Evolutionary conservation across 2,797 vertebrate species (phyloP).

Genomic region (Pseudomugil tenellus): DNA sequence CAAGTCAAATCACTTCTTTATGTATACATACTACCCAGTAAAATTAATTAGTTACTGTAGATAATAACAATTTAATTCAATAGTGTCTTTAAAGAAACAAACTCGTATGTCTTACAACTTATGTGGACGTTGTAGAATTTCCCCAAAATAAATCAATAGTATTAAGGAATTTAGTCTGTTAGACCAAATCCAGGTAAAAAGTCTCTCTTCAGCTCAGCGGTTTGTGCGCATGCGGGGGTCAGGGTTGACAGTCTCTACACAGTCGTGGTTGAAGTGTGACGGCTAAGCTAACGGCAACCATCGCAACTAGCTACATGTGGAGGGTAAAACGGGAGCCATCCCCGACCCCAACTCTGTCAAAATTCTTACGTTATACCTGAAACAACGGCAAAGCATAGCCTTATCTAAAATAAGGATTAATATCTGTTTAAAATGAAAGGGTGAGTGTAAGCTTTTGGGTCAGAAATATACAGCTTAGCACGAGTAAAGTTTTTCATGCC

Average conservation of each 20-base stretch:
- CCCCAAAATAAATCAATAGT: background rate
- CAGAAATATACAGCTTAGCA: slow-evolving; percentile 66
- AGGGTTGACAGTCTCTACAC: slow-evolving; percentile 77
- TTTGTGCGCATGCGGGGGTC: slow-evolving; percentile 77
- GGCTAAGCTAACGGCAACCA: slow-evolving; percentile 79
- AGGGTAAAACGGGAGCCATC: slow-evolving; percentile 83
- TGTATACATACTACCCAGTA: background rate
- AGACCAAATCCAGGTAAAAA: slow-evolving; percentile 18
- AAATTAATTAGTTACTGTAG: too few species aligned
- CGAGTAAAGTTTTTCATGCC: slow-evolving; percentile 81
- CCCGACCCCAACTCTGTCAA: slow-evolving; percentile 80
- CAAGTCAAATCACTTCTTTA: too few species aligned
- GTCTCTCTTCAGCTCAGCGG: background rate
- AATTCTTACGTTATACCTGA: slow-evolving; percentile 58
- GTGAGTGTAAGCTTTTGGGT: slow-evolving; percentile 80
- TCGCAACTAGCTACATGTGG: slow-evolving; percentile 86
- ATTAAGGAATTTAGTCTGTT: slow-evolving; percentile 4
- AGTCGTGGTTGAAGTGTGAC: slow-evolving; percentile 77
- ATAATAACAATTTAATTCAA: too few species aligned
- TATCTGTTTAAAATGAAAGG: slow-evolving; percentile 85
- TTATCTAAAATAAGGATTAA: slow-evolving; percentile 69
- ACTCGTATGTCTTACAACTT: too few species aligned
- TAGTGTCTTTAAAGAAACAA: too few species aligned
- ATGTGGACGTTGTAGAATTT: too few species aligned
- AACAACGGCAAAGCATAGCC: slow-evolving; percentile 66